Percentiles rank a stretch among this genome's conserved stretches.
Evolutionary conservation across 1,140 invertebrate genomes (phyloP).

Genomic region (Ruditapes philippinarum): DNA sequence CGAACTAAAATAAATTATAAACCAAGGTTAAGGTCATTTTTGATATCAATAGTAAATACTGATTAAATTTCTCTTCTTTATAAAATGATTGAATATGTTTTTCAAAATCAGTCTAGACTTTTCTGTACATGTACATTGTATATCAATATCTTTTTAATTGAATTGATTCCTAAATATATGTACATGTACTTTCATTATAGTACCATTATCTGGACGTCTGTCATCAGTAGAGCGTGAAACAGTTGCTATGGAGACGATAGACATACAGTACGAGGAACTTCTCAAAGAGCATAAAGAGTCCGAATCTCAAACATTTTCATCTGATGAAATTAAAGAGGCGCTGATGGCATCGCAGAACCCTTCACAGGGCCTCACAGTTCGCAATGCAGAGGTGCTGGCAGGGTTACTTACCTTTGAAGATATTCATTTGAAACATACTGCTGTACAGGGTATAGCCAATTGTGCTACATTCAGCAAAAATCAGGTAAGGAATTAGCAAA

Average conservation of each 20-base stretch:
- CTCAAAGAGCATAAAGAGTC: constrained; percentile 48
- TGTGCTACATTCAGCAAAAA: constrained; percentile 60
- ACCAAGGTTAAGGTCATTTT: no score
- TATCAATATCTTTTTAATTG: no score
- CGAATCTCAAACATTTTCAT: constrained; percentile 16
- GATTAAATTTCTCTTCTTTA: no score
- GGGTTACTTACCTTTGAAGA: constrained; percentile 31
- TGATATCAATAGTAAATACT: no score
- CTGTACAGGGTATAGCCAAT: constrained; percentile 60
- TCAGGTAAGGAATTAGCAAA: constrained; percentile 59
- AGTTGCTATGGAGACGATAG: constrained; percentile 27
- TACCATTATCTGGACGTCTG: constrained; percentile 10
- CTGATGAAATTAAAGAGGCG: constrained; percentile 53
- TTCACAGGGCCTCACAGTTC: constrained; percentile 37
- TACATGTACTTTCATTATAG: background rate
- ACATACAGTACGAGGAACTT: constrained; percentile 58
- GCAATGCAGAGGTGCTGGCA: constrained; percentile 50
- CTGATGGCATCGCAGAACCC: constrained; percentile 53
- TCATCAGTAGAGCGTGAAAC: constrained; percentile 19
- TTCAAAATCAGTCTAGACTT: no score
- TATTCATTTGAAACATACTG: constrained; percentile 45
- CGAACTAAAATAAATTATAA: no score
- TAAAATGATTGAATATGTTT: no score
- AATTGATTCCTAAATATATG: no score
- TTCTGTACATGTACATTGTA: no score